phyloP scores from a whole-genome alignment of 2,888 invertebrate species.

The Lepeophtheirus nordmannii region DNA sequence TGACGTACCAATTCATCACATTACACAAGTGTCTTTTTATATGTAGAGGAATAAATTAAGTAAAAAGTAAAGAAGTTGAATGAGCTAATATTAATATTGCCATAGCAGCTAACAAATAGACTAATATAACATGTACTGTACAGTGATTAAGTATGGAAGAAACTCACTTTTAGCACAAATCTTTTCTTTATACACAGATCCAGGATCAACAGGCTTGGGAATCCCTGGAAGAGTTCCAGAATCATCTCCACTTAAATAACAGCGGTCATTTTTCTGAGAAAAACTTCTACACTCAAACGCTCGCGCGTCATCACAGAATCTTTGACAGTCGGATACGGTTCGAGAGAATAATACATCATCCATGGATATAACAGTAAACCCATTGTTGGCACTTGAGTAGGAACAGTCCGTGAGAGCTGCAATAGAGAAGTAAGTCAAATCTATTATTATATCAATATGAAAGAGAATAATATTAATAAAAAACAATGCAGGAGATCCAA shows the following conservation, averaged over 20 bases:
- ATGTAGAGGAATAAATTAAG: no score
- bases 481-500: neutral
- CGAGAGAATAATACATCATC: constrained; percentile 32
- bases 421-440: constrained; percentile 4
- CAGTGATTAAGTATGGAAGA: no score
- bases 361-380: constrained; percentile 32
- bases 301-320: constrained; percentile 30
- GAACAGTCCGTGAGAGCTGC: constrained; percentile 36
- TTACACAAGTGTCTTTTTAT: neutral
- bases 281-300: constrained; percentile 37
- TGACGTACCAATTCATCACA: neutral
- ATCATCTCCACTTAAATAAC: constrained; percentile 38
- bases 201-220: constrained; percentile 27
- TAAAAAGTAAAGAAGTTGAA: no score
- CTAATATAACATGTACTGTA: no score
- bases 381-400: constrained; percentile 33
- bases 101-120: no score
- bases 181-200: constrained; percentile 16
- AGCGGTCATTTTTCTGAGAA: constrained; percentile 33
- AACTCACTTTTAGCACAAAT: constrained; percentile 11
- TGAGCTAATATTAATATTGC: no score
- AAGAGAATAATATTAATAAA: neutral
- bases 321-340: constrained; percentile 13
- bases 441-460: neutral
- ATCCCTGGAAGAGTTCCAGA: constrained; percentile 31